phyloP scores from a whole-genome alignment of 2,113 vertebrate genomes.

The Microcebus ravelobensis region DNA sequence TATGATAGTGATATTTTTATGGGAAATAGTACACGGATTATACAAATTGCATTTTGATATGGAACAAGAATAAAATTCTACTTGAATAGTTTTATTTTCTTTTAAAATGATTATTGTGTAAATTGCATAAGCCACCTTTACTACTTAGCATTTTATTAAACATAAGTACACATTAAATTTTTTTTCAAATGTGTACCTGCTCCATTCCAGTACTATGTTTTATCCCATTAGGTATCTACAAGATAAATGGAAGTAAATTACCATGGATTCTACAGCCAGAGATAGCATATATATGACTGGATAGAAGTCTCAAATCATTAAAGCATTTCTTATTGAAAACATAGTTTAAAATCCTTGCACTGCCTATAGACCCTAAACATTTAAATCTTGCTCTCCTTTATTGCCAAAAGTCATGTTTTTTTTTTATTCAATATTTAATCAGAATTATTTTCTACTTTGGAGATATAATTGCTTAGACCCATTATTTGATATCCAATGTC shows the following conservation, averaged over 20 bases:
- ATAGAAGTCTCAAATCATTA: slow-evolving; percentile 46
- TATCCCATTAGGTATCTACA: slow-evolving; percentile 58
- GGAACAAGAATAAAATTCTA: background rate
- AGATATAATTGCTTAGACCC: background rate
- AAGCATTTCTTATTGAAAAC: slow-evolving; percentile 54
- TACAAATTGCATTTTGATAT: background rate
- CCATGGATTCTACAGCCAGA: slow-evolving; percentile 69
- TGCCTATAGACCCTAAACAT: background rate
- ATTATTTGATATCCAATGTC: background rate
- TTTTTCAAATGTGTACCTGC: background rate
- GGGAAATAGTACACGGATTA: background rate
- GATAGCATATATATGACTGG: slow-evolving; percentile 51
- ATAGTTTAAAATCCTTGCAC: slow-evolving; percentile 26
- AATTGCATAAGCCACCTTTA: background rate
- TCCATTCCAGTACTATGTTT: slow-evolving; percentile 30
- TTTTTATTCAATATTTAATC: background rate
- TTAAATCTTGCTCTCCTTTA: background rate
- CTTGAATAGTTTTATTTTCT: background rate
- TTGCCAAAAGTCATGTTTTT: background rate
- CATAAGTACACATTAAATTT: background rate
- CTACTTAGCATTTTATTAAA: slow-evolving; percentile 45
- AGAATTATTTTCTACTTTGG: background rate
- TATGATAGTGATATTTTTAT: background rate
- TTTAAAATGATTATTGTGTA: background rate
- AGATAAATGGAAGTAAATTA: slow-evolving; percentile 72